Evolutionary conservation across 2,797 vertebrate genomes (phyloP).

Genomic region (Darevskia mixta): DNA sequence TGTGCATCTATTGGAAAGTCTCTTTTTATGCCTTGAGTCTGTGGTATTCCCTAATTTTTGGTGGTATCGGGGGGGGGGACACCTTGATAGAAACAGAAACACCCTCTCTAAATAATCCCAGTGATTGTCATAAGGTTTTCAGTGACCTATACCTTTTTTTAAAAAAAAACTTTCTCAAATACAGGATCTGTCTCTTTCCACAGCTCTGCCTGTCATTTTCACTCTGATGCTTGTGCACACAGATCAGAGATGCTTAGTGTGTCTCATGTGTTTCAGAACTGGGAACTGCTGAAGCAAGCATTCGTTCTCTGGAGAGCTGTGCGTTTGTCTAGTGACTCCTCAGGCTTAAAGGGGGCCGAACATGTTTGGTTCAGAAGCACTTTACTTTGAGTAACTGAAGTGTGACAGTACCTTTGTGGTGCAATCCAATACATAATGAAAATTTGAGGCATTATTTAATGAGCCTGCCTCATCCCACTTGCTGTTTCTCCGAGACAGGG

Average conservation of each 20-base stretch:
- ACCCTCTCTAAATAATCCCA: constrained; percentile 17
- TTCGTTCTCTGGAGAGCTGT: constrained; percentile 21
- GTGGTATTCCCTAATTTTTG: neutral
- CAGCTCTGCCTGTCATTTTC: constrained; percentile 21
- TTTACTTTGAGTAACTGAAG: constrained; percentile 21
- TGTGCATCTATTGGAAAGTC: neutral
- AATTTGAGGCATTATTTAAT: neutral
- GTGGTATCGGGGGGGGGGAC: accelerated
- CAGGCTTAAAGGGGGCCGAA: neutral
- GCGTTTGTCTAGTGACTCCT: constrained; percentile 21
- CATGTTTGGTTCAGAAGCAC: neutral
- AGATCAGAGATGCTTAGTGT: neutral
- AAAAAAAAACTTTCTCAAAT: constrained; percentile 17
- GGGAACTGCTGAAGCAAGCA: constrained; percentile 26
- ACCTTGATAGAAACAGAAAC: constrained; percentile 36
- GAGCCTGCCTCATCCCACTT: neutral
- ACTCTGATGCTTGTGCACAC: constrained; percentile 10
- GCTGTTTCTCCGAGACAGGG: neutral
- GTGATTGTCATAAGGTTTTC: constrained; percentile 10
- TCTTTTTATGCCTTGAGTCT: neutral
- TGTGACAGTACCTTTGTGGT: constrained; percentile 13
- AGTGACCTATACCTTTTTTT: constrained; percentile 32
- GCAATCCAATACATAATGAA: neutral
- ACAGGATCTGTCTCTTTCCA: constrained; percentile 20
- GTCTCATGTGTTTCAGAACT: constrained; percentile 2